Evolutionary conservation across 2,888 invertebrate genomes (phyloP), one percentile per base, ranked within the genome.

Genomic region (Amiota minor): DNA sequence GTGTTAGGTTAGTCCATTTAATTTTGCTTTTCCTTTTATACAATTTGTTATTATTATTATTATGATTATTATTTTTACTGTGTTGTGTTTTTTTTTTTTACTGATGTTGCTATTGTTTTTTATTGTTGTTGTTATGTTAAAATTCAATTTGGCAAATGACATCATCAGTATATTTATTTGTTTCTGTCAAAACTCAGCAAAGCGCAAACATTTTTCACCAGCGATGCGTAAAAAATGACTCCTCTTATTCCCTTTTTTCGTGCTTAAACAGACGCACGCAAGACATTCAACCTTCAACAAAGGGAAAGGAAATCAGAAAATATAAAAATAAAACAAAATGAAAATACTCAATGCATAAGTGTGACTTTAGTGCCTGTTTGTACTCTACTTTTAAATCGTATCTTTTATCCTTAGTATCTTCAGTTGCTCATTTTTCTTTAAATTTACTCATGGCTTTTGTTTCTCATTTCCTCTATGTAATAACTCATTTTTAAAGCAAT

Each of bases 401-500:
- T n/a, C 20, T 59, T n/a, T 12, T 53, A 4, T 9, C 9, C n/a
- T 53, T 53, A n/a, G 53, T 53, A 9, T 53, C n/a, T 53, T 53
- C 6, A 12, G 12, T 53, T 53, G 12, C 6, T n/a, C n/a, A n/a
- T 53, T 53, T n/a, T 20, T 62, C n/a, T 62, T 35, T 35, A 35
- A 11, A 49, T 67, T 49, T 20, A 2, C 18, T 2, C 18, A 18
- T 67, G 11, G 9, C 23, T 14, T 81, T 83, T 83, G 78, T 79
- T 74, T 76, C 79, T 81, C 35, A 35, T 82, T 72, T 50, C 73
- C 76, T 75, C 76, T 77, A 75, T 79, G 80, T 78, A 84, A 86
- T 86, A 86, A 86, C 85, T 86, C 86, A 86, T 85, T 85, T 85
- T 85, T 76, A 75, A 82, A 79, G 75, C 82, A 83, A 81, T 81